Conservation (phyloP, 2,797 vertebrate genomes). For the Chrosomus eos region DNA sequence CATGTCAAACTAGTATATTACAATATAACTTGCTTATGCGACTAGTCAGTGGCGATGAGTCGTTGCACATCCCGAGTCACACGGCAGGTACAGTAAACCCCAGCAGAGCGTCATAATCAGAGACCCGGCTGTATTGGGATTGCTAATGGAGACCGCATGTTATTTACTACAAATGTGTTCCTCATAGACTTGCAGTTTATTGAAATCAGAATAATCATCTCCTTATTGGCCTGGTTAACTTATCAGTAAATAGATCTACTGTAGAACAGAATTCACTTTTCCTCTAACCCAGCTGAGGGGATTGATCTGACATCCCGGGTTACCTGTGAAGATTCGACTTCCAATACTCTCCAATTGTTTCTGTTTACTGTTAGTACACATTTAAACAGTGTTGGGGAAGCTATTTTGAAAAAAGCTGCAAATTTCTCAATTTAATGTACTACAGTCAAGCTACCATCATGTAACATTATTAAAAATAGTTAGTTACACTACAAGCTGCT, state of each 20-base stretch:
- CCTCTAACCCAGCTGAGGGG: not conserved
- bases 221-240: not conserved
- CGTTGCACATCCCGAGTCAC: not conserved
- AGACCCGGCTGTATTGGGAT: conserved; percentile 31
- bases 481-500: not conserved
- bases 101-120: conserved; percentile 16
- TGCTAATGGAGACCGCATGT: conserved; percentile 27
- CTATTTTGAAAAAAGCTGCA: not conserved
- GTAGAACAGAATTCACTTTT: not conserved
- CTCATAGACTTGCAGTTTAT: conserved; percentile 7
- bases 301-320: conserved; percentile 2
- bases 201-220: not conserved
- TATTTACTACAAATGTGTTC: conserved; percentile 24
- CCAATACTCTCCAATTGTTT: not conserved
- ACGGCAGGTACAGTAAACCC: conserved; percentile 24
- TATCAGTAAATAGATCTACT: not conserved
- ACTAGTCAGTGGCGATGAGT: not conserved
- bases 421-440: not conserved
- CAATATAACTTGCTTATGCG: not conserved
- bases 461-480: not conserved
- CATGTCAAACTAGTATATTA: not conserved
- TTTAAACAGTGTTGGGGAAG: not conserved
- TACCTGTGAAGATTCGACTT: not conserved
- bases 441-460: not conserved
- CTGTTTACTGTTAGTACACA: not conserved